Evolutionary conservation across 2,797 vertebrate genomes (phyloP), one percentile per base, ranked within the genome.

Genomic region (Podargus strigoides): DNA sequence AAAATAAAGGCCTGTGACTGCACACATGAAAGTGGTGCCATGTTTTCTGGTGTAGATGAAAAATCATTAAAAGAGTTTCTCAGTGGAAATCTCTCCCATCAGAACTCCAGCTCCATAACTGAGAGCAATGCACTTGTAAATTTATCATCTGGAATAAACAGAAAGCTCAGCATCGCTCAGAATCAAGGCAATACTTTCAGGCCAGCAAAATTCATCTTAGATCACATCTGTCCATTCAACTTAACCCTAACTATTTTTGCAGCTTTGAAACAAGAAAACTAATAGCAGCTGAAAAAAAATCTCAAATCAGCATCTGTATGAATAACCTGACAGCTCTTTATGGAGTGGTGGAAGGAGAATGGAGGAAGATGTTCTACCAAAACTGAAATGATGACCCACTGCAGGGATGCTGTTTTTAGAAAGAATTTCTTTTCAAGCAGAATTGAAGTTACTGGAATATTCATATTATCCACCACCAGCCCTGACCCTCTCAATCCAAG

Each of bases 241-340:
- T 86, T 72, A 76, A 82, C 59, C n/a, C 87, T 92, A 91, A 80
- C 53, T 93, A 91, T 66, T 78, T 86, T 62, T 88, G 93, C 78
- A 90, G 81, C 80, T 86, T 55, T 78, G 81, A 96, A 93, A 90
- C 75, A 76, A 76, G 77, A 95, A 93, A 89, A 81, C 78, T 93
- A 89, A 72, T 28, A 94, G 90, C 87, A 94, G 89, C 89, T 94
- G 90, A 91, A 95, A 91, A 95, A 91, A 94, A 90, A 49, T 74
- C 83, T 81, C 66, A 87, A 92, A 85, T 89, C 79, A 59, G 89
- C 70, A 79, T 95, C 85, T 78, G 87, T 88, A 63, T 41, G 55
- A 93, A 81, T 80, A 94, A 94, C 58, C 70, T 56, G 84, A 87
- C 56, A 92, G 53, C 80, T 91, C 77, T 90, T 78, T 42, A 76